Conservation (phyloP, 2,888 invertebrate genomes). For the Melipona beecheii region DNA sequence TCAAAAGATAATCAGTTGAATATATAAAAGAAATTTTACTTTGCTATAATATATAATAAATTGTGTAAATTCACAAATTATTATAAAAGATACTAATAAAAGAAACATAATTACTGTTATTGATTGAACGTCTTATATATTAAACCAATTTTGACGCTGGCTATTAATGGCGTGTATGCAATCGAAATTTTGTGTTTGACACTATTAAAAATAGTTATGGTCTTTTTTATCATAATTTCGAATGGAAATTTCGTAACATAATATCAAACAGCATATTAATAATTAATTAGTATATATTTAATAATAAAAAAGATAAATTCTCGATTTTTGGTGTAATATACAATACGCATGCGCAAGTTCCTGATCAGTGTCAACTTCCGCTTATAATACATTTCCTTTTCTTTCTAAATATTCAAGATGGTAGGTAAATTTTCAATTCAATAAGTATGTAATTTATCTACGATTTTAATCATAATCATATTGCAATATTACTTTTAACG, state of each 20-base stretch:
- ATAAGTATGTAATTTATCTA: slow-evolving; percentile 49
- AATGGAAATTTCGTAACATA: slow-evolving; percentile 20
- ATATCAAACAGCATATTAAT: slow-evolving; percentile 3
- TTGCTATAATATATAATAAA: not conserved
- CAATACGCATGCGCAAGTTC: slow-evolving; percentile 59
- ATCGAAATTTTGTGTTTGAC: slow-evolving; percentile 38
- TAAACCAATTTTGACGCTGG: slow-evolving; percentile 71
- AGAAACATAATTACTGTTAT: slow-evolving; percentile 66
- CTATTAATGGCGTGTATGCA: slow-evolving; percentile 68
- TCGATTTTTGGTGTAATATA: slow-evolving; percentile 61
- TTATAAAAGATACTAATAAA: slow-evolving; percentile 19
- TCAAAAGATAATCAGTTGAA: not conserved
- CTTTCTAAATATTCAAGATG: slow-evolving; percentile 79
- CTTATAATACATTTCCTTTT: slow-evolving; percentile 69
- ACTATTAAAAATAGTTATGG: not conserved
- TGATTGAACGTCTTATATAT: slow-evolving; percentile 70
- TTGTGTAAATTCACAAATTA: not conserved
- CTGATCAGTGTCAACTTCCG: slow-evolving; percentile 66
- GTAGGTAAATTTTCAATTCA: slow-evolving; percentile 70
- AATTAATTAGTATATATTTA: slow-evolving; percentile 29
- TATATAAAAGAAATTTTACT: not conserved
- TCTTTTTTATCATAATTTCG: slow-evolving; percentile 3
- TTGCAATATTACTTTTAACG: not conserved
- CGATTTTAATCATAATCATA: slow-evolving; percentile 36
- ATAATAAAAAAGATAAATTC: slow-evolving; percentile 53